Conservation (phyloP, 2,888 invertebrate species). For the Bruchidius siliquastri region DNA sequence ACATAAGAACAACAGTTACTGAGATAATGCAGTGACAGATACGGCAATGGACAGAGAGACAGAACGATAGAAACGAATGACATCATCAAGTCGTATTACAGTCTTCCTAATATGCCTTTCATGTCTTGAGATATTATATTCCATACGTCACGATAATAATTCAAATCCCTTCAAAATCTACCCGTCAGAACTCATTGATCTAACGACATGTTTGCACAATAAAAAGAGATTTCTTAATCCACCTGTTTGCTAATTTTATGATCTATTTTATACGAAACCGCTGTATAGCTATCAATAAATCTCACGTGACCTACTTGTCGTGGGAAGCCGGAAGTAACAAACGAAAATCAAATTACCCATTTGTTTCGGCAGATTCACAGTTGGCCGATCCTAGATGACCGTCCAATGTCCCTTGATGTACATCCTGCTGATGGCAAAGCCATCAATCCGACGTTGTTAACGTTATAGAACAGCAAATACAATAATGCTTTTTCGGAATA, state of each 20-base stretch:
- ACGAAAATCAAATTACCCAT: constrained; percentile 11
- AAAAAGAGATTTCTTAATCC: too few relatives aligned
- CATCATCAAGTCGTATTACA: too few relatives aligned
- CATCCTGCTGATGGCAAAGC: background rate
- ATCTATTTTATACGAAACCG: background rate
- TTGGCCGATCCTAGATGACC: constrained; percentile 10
- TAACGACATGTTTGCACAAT: too few relatives aligned
- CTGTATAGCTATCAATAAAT: constrained; percentile 2
- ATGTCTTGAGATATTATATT: too few relatives aligned
- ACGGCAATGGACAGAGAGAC: too few relatives aligned
- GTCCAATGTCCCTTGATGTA: background rate
- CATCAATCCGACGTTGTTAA: background rate
- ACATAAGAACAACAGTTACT: too few relatives aligned
- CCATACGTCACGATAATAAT: too few relatives aligned
- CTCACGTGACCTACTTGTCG: constrained; percentile 22
- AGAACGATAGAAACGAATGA: too few relatives aligned
- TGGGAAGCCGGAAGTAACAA: constrained; percentile 33
- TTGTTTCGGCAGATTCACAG: constrained; percentile 25
- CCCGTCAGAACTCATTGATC: too few relatives aligned
- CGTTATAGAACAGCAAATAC: background rate
- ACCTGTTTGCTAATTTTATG: background rate
- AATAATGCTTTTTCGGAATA: background rate
- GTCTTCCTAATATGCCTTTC: too few relatives aligned
- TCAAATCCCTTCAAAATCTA: too few relatives aligned
- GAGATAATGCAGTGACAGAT: too few relatives aligned